phyloP scores from a whole-genome alignment of 2,113 vertebrate species.

The Cepphus grylle region DNA sequence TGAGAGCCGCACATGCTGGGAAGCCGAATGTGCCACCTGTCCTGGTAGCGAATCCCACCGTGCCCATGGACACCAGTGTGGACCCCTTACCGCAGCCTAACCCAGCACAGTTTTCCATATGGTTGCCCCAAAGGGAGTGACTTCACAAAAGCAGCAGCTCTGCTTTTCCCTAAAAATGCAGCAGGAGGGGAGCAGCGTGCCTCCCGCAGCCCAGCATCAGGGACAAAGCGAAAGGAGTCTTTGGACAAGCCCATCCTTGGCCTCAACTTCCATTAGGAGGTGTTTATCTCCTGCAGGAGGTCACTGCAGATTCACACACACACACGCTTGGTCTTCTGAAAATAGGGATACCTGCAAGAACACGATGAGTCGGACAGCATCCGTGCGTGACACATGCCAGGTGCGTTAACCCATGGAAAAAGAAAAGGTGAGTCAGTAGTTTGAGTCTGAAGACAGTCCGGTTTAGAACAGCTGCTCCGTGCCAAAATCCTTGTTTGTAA shows the following conservation, averaged over 20 bases:
- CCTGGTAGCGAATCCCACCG: neutral
- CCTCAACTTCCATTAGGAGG: neutral
- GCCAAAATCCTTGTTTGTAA: constrained; percentile 29
- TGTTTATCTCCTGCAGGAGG: neutral
- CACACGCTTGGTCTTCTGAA: fast-evolving
- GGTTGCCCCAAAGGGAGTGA: neutral
- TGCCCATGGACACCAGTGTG: fast-evolving
- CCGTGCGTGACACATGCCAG: neutral
- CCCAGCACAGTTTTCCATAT: neutral
- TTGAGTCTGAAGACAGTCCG: neutral
- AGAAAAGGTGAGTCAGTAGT: constrained; percentile 18
- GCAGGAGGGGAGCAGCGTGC: neutral
- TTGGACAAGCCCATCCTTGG: neutral
- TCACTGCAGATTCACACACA: neutral
- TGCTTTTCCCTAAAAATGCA: fast-evolving
- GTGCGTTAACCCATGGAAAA: neutral
- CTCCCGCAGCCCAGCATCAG: neutral
- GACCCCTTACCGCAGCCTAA: fast-evolving
- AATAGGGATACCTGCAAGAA: neutral
- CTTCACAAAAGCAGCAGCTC: neutral
- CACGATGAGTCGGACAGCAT: fast-evolving
- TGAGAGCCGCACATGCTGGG: fast-evolving
- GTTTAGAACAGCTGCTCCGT: neutral
- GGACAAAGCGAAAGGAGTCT: fast-evolving
- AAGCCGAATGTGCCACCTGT: neutral